These are phyloP conservation scores for Phallusia fumigata DNA, from an alignment of 23 tunicate genomes.

Conservation along the genomic window DNA sequence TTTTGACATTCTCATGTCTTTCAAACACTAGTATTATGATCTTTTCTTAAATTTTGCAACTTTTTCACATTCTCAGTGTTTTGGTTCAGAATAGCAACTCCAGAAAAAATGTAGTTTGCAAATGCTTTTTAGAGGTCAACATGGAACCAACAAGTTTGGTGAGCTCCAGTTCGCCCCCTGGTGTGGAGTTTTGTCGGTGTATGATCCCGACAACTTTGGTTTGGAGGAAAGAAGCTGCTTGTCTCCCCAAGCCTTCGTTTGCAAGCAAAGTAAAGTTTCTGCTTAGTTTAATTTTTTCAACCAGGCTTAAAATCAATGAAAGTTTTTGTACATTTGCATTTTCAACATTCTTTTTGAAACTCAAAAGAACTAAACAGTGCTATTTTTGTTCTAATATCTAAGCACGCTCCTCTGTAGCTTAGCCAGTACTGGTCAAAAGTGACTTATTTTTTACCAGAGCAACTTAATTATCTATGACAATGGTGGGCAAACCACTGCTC, in stretches of 20 bases:
- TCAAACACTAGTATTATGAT: no score
- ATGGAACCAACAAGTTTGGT: constrained; percentile 6
- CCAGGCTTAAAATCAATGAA: no score
- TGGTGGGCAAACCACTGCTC: no score
- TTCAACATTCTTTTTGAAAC: no score
- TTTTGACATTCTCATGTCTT: no score
- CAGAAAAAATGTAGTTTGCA: neutral
- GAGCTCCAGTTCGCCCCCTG: constrained; percentile 60
- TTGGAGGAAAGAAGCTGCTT: constrained; percentile 68
- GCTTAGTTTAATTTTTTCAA: neutral
- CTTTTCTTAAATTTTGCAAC: neutral
- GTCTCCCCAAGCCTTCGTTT: constrained; percentile 58
- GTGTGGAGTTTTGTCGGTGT: constrained; percentile 74
- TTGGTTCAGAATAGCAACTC: neutral
- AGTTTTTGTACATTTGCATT: no score
- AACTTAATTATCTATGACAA: no score
- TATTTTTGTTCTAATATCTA: no score
- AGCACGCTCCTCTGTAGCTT: no score
- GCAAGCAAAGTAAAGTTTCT: constrained; percentile 48
- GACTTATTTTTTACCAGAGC: no score
- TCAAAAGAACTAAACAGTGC: no score
- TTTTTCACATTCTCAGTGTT: neutral
- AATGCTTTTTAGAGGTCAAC: constrained; percentile 12
- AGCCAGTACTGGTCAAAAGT: no score
- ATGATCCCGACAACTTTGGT: constrained; percentile 38